Conservation (phyloP, 2,797 vertebrate species). For the Cryptoblepharus egeriae region DNA sequence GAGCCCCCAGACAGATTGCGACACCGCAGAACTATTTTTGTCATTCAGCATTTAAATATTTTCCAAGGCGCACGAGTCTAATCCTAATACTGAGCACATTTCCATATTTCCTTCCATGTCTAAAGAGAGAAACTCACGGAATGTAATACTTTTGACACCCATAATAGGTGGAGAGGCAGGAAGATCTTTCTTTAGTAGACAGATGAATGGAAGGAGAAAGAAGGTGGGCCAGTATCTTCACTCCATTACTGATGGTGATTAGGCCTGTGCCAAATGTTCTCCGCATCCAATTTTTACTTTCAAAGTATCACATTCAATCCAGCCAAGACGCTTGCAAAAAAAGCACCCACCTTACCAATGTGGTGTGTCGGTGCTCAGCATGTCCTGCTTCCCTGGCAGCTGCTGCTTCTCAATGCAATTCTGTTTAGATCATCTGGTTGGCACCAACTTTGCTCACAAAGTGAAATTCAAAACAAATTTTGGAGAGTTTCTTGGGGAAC, state of each 20-base stretch:
- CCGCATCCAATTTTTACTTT: background rate
- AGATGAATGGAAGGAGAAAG: background rate
- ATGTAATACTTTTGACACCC: background rate
- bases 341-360: background rate
- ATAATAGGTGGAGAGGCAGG: background rate
- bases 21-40: conserved; percentile 14
- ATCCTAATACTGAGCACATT: background rate
- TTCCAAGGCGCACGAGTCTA: background rate
- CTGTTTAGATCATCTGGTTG: background rate
- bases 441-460: too few relatives aligned
- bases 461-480: too few relatives aligned
- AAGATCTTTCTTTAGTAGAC: background rate
- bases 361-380: background rate
- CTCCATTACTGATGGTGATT: background rate
- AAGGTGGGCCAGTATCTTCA: background rate
- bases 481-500: too few relatives aligned
- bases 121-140: conserved; percentile 25
- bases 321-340: background rate
- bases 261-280: background rate
- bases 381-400: background rate
- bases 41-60: conserved; percentile 31
- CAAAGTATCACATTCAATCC: background rate
- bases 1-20: conserved; percentile 23
- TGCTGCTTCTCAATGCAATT: background rate
- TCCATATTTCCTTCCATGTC: conserved; percentile 7